Evolutionary conservation across 2,797 vertebrate species (phyloP).

Genomic region (Hydrocynus forskahlii): DNA sequence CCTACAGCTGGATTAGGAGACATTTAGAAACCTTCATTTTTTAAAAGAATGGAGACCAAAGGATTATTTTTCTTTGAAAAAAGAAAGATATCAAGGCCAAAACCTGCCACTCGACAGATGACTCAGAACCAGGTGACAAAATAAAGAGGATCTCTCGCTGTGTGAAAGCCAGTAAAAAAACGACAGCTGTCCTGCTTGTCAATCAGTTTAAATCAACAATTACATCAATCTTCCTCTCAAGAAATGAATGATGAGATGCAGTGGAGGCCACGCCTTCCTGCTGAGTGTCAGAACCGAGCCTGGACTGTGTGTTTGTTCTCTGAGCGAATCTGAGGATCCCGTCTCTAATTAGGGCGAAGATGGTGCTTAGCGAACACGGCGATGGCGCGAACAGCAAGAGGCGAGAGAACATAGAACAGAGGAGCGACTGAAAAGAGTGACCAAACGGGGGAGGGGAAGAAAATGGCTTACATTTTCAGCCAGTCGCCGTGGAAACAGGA

Average conservation of each 20-base stretch:
- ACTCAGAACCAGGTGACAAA: neutral
- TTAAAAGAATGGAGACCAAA: too few species aligned
- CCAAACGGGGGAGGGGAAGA: neutral
- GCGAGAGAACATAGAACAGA: neutral
- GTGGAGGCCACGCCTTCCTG: neutral
- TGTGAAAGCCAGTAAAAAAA: neutral
- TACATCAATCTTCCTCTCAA: conserved; percentile 1
- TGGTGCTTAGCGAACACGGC: conserved; percentile 24
- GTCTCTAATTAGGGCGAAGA: conserved; percentile 37
- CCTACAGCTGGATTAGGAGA: too few species aligned
- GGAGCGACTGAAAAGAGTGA: conserved; percentile 15
- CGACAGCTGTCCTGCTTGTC: neutral
- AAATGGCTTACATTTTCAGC: conserved; percentile 38
- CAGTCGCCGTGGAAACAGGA: conserved; percentile 56
- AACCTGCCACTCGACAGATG: neutral
- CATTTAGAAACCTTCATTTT: too few species aligned
- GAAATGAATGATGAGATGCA: neutral
- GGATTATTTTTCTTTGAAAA: too few species aligned
- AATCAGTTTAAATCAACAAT: conserved; percentile 4
- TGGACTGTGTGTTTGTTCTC: neutral
- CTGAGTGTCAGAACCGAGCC: neutral
- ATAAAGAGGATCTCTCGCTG: neutral
- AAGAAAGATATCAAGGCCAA: neutral
- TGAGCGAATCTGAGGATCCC: neutral
- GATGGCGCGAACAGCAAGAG: conserved; percentile 39